Evolutionary conservation across 2,797 vertebrate genomes (phyloP).

Genomic region (Scolopax bukidnonensis): DNA sequence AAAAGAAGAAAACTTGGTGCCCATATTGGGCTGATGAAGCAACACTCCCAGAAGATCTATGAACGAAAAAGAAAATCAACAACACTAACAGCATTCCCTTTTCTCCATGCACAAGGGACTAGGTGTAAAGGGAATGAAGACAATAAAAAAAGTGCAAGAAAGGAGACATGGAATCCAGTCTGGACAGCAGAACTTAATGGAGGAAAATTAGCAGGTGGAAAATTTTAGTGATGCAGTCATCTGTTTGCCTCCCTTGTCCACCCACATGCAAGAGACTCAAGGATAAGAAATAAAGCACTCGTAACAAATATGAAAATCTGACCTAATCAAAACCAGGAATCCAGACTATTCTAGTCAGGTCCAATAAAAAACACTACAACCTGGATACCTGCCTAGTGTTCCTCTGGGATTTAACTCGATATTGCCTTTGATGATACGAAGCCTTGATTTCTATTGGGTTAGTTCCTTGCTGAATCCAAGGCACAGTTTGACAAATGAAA

Average conservation of each 20-base stretch:
- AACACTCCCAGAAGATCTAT: background rate
- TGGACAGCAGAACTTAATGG: background rate
- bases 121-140: background rate
- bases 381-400: background rate
- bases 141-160: background rate
- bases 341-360: background rate
- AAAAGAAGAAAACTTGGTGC: background rate
- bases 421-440: background rate
- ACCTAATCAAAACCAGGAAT: conserved; percentile 7
- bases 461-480: background rate
- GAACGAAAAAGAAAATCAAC: background rate
- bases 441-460: background rate
- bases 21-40: background rate
- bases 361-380: background rate
- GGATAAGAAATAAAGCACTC: background rate
- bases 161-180: background rate
- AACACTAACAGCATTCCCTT: background rate
- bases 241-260: background rate
- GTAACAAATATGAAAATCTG: background rate
- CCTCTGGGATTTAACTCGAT: background rate
- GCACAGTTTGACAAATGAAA: background rate
- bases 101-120: background rate
- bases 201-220: background rate
- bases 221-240: background rate
- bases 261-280: background rate